phyloP scores from a whole-genome alignment of 2,113 vertebrate genomes.

The Phodopus roborovskii region DNA sequence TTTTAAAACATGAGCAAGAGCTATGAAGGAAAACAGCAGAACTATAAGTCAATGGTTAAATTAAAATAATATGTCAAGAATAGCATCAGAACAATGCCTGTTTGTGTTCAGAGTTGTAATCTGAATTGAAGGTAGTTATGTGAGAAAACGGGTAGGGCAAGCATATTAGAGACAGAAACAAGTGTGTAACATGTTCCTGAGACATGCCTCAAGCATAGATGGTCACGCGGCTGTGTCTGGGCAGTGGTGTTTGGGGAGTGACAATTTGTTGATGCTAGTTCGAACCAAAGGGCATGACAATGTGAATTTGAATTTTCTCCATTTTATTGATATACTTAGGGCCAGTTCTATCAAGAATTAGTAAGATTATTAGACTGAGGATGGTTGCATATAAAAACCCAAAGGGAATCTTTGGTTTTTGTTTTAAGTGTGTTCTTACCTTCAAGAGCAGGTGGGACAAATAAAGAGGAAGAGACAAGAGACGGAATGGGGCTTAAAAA shows the following conservation, averaged over 20 bases:
- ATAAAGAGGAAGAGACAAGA: background rate
- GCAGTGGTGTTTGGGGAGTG: background rate
- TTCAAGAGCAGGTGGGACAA: background rate
- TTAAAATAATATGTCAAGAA: background rate
- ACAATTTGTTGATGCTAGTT: background rate
- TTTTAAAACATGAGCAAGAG: background rate
- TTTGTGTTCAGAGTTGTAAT: background rate
- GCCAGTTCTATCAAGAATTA: background rate
- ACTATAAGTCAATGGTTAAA: background rate
- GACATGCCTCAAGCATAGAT: background rate
- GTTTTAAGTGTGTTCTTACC: slow-evolving; percentile 21
- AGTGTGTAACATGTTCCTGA: background rate
- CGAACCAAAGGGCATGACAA: background rate
- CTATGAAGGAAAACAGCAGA: background rate
- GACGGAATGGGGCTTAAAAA: background rate
- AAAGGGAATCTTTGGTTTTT: background rate
- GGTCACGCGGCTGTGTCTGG: background rate
- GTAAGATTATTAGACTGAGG: background rate
- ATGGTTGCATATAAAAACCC: background rate
- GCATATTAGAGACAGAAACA: background rate
- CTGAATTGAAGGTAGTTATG: background rate
- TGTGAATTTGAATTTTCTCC: background rate
- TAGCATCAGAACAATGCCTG: background rate
- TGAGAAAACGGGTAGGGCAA: background rate
- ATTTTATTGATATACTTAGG: background rate